Evolutionary conservation across 2,888 invertebrate genomes (phyloP).

Genomic region (Athetis lepigone): DNA sequence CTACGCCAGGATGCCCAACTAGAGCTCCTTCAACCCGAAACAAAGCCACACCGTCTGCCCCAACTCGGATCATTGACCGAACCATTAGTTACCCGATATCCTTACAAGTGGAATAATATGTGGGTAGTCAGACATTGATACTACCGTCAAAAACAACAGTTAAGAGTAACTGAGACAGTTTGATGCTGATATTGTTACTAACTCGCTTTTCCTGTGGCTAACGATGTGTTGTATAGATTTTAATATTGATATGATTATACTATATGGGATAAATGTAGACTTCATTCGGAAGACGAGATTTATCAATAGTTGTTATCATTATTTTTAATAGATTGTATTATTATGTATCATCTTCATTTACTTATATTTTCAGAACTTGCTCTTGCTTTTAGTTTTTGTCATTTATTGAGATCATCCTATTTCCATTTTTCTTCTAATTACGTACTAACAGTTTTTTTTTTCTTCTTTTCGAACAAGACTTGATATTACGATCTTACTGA

Average conservation of each 20-base stretch:
- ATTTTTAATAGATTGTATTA: too few relatives aligned
- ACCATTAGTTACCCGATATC: constrained; percentile 55
- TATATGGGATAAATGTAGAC: not conserved
- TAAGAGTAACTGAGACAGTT: constrained; percentile 44
- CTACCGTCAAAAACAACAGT: constrained; percentile 56
- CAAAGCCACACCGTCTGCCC: constrained; percentile 44
- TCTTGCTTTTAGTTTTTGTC: too few relatives aligned
- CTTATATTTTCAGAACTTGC: too few relatives aligned
- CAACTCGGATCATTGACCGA: constrained; percentile 55
- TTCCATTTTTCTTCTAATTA: too few relatives aligned
- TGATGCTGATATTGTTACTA: constrained; percentile 51
- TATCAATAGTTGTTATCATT: not conserved
- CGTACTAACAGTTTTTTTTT: too few relatives aligned
- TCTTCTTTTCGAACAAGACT: too few relatives aligned
- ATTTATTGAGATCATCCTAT: too few relatives aligned
- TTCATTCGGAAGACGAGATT: not conserved
- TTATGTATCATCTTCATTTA: too few relatives aligned
- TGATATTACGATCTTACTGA: too few relatives aligned
- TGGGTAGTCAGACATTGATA: constrained; percentile 53
- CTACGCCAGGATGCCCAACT: constrained; percentile 15
- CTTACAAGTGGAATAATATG: constrained; percentile 47
- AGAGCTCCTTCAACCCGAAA: constrained; percentile 28
- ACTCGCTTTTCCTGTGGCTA: constrained; percentile 54
- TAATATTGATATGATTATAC: constrained; percentile 11
- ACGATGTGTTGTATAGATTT: constrained; percentile 26